Base-by-base conservation (phyloP, 2,113 vertebrate species). In the Gymnocephalus cernua region DNA sequence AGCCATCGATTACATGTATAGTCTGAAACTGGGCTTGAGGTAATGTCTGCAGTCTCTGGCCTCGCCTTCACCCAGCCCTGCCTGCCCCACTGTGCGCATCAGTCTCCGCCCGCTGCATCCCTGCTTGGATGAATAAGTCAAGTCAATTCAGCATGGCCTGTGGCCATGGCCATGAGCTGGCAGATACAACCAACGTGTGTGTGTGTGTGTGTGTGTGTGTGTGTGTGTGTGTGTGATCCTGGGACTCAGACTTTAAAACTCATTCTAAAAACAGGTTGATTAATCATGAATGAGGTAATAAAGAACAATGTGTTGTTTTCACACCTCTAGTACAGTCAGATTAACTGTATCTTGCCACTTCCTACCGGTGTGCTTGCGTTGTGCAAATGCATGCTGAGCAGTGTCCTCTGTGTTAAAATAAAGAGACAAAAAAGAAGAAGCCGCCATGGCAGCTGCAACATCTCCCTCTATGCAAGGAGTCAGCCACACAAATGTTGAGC, bases 121-220 rank as follows among this genome's bases (percentile, higher is more conserved):
- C 47, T 29, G 47, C 66, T 50, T 44, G 13, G 72, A 71, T 61
- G 76, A 84, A 86, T 58, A 62, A 82, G 64, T 62, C 67, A 58
- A 69, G 82, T 85, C 35, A 70, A 63, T 81, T 76, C 38, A 83
- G 59, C 35, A 15, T 27, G 15, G 48, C 21, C 61, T 67, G 45
- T 84, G 15, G 59, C 80, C 80, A 58, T 64, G 78, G 83, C 68
- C 69, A 91, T 86, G 79, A 83, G 72, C 79, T 84, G 72, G 81
- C 65, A 65, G 56, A 72, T 61, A 81, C 66, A 85, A 74, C 41
- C 47, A 48, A 0, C n/a, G 18, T 74, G 66, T 90, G 68, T 88
- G 81, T 86, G 53, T 51, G 32, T 80, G 63, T 63, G 32, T 41
- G 38, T 41, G 9, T 41, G 38, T 41, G 38, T 41, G 38, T 41